Conservation (phyloP, 2,113 vertebrate species). For the Andinoacara biseriatus region DNA sequence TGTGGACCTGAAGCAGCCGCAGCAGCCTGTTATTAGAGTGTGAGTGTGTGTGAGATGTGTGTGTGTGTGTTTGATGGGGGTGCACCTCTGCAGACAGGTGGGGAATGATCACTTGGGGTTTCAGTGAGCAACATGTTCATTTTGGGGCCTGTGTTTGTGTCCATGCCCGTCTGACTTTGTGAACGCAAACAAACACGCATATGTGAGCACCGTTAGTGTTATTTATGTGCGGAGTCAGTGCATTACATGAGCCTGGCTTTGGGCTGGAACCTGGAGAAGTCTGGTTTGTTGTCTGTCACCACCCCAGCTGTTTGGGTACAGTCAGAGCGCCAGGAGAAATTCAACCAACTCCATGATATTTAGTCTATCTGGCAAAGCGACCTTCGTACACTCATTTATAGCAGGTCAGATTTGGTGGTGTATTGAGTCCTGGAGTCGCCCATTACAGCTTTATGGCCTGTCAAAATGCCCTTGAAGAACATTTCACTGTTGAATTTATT, state of each 20-base stretch:
- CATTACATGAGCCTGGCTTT: slow-evolving; percentile 28
- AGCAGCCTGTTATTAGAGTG: slow-evolving; percentile 71
- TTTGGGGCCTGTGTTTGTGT: slow-evolving; percentile 31
- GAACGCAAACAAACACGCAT: background rate
- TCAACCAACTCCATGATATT: slow-evolving; percentile 23
- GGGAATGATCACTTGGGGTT: background rate
- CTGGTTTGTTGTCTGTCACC: slow-evolving; percentile 66
- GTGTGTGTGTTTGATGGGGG: slow-evolving; percentile 40
- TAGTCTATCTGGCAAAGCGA: slow-evolving; percentile 40
- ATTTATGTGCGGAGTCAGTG: slow-evolving; percentile 24
- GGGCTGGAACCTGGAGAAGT: slow-evolving; percentile 39
- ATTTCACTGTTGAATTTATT: background rate
- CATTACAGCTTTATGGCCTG: background rate
- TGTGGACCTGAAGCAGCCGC: slow-evolving; percentile 58
- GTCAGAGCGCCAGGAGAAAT: slow-evolving; percentile 26
- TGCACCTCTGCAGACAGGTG: slow-evolving; percentile 60
- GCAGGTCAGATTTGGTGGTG: background rate
- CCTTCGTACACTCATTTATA: slow-evolving; percentile 23
- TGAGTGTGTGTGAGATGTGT: slow-evolving; percentile 35
- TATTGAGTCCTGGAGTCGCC: slow-evolving; percentile 8
- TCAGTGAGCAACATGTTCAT: slow-evolving; percentile 14
- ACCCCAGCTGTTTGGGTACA: slow-evolving; percentile 43
- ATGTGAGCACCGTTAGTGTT: background rate
- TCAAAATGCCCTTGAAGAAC: background rate
- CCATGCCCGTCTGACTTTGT: background rate